Evolutionary conservation across 2,888 invertebrate genomes (phyloP).

Genomic region (Drosophila putrida): DNA sequence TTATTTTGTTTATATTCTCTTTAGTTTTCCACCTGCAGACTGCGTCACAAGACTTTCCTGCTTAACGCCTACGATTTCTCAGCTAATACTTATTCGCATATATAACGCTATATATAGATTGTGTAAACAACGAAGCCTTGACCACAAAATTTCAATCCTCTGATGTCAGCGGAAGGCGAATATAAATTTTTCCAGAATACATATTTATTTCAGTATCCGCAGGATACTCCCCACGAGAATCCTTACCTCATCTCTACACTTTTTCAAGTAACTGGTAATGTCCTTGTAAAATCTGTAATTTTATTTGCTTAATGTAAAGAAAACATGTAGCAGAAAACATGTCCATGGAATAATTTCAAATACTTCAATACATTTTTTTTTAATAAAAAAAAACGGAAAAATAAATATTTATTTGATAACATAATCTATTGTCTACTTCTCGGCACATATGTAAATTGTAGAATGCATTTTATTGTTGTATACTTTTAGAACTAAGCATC

Average conservation of each 20-base stretch:
- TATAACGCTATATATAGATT: slow-evolving; percentile 61
- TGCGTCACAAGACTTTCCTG: slow-evolving; percentile 78
- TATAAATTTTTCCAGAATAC: slow-evolving; percentile 47
- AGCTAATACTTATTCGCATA: slow-evolving; percentile 34
- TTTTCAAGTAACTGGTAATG: too few relatives aligned
- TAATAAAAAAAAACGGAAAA: slow-evolving; percentile 5
- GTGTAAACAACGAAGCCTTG: slow-evolving; percentile 72
- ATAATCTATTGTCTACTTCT: slow-evolving; percentile 28
- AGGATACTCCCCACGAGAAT: too few relatives aligned
- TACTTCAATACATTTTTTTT: too few relatives aligned
- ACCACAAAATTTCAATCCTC: slow-evolving; percentile 73
- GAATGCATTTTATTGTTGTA: background rate
- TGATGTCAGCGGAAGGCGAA: slow-evolving; percentile 69
- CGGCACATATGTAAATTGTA: slow-evolving; percentile 1
- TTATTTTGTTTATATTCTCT: slow-evolving; percentile 52
- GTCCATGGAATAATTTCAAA: too few relatives aligned
- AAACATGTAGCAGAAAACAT: too few relatives aligned
- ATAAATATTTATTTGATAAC: slow-evolving; percentile 49
- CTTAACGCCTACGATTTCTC: slow-evolving; percentile 44
- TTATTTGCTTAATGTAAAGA: too few relatives aligned
- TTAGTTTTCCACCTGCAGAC: slow-evolving; percentile 67
- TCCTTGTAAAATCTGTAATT: too few relatives aligned
- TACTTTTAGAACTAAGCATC: too few relatives aligned
- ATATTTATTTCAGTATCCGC: slow-evolving; percentile 42
- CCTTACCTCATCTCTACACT: too few relatives aligned